Evolutionary conservation across 2,113 vertebrate genomes (phyloP).

Genomic region (Haliaeetus leucogaster): DNA sequence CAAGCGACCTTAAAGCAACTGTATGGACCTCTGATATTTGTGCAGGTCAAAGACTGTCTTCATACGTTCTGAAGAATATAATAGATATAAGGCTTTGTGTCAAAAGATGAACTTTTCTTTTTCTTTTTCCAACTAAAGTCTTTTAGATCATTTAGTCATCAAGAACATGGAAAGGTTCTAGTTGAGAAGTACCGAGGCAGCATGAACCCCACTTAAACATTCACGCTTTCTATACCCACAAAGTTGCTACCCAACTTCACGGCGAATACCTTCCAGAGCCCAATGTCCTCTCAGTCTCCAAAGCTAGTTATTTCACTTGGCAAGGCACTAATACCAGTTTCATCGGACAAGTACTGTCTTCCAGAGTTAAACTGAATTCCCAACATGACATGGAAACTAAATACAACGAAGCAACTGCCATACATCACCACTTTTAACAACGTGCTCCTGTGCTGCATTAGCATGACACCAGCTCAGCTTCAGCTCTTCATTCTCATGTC

Average conservation of each 20-base stretch:
- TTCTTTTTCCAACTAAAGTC: neutral
- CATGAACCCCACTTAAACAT: neutral
- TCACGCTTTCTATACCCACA: neutral
- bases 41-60: conserved; percentile 42
- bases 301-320: neutral
- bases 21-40: conserved; percentile 37
- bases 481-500: neutral
- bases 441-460: neutral
- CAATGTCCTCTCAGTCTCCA: neutral
- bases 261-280: neutral
- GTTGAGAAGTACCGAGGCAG: neutral
- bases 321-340: neutral
- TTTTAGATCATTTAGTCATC: neutral
- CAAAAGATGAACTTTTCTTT: neutral
- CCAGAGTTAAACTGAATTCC: neutral
- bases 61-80: neutral
- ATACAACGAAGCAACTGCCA: neutral
- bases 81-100: neutral
- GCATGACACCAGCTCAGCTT: neutral
- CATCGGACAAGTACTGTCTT: neutral
- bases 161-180: neutral
- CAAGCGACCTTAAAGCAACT: conserved; percentile 39
- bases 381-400: neutral
- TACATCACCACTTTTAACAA: neutral
- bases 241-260: neutral